Conservation (phyloP, 2,797 vertebrate species). For the Halcyon badia region DNA sequence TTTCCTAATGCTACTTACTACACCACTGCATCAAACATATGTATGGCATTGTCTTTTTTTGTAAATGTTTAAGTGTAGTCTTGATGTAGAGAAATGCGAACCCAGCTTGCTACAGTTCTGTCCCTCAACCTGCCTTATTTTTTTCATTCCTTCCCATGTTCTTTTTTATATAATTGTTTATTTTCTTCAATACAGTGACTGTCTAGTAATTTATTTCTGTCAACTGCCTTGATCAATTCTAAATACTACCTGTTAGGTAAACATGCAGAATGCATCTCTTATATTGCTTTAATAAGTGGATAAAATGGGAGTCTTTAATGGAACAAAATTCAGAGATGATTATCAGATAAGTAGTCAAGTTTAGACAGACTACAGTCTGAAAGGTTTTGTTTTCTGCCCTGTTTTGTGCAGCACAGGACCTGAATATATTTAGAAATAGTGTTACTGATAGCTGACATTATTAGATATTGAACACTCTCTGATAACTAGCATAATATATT, state of each 20-base stretch:
- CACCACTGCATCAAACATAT: background rate
- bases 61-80: background rate
- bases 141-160: background rate
- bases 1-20: background rate
- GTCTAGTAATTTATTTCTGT: background rate
- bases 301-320: background rate
- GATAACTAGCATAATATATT: background rate
- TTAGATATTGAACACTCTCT: background rate
- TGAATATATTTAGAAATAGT: background rate
- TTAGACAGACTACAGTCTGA: background rate
- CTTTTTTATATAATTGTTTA: background rate
- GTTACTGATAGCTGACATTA: background rate
- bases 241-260: background rate
- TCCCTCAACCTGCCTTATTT: background rate
- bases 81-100: background rate
- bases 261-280: background rate
- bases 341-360: background rate
- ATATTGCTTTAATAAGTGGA: background rate
- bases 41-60: background rate
- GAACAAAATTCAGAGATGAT: background rate
- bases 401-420: background rate
- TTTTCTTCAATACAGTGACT: background rate
- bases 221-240: background rate
- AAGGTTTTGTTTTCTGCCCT: background rate
- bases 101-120: background rate